phyloP scores from a whole-genome alignment of 2,888 invertebrate species.

The Pristionchus arcanus region DNA sequence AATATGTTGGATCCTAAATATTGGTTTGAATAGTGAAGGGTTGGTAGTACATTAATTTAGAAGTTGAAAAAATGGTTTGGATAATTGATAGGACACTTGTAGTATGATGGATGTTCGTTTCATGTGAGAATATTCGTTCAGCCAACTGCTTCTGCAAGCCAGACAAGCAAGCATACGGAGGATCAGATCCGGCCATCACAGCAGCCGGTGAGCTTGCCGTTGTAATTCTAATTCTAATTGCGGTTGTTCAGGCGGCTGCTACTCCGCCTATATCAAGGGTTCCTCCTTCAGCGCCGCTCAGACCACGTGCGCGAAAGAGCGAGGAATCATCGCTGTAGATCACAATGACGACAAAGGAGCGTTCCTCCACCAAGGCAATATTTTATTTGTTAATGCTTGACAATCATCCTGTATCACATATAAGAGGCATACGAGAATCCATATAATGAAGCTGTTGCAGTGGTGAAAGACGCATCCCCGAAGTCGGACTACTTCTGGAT shows the following conservation, averaged over 20 bases:
- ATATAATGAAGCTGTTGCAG: too few relatives aligned
- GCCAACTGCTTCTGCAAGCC: slow-evolving; percentile 17
- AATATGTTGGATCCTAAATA: too few relatives aligned
- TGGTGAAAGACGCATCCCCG: background rate
- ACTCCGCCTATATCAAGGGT: background rate
- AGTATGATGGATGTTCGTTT: too few relatives aligned
- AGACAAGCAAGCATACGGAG: background rate
- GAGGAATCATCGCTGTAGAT: background rate
- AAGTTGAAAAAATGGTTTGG: too few relatives aligned
- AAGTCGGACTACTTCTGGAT: slow-evolving; percentile 3
- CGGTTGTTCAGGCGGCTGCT: background rate
- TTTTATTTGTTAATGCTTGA: too few relatives aligned
- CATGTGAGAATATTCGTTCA: background rate
- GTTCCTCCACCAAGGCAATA: too few relatives aligned
- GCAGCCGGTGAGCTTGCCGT: background rate
- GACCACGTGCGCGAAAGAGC: background rate
- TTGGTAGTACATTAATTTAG: too few relatives aligned
- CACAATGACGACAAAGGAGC: background rate
- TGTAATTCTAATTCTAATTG: too few relatives aligned
- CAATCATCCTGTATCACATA: too few relatives aligned
- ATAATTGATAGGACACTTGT: too few relatives aligned
- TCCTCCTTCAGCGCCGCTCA: background rate
- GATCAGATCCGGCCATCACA: background rate
- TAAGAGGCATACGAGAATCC: too few relatives aligned
- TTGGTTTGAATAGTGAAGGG: too few relatives aligned